Evolutionary conservation across 2,888 invertebrate genomes (phyloP), one percentile per base, ranked within the genome.

Genomic region (Nomada fabriciana): DNA sequence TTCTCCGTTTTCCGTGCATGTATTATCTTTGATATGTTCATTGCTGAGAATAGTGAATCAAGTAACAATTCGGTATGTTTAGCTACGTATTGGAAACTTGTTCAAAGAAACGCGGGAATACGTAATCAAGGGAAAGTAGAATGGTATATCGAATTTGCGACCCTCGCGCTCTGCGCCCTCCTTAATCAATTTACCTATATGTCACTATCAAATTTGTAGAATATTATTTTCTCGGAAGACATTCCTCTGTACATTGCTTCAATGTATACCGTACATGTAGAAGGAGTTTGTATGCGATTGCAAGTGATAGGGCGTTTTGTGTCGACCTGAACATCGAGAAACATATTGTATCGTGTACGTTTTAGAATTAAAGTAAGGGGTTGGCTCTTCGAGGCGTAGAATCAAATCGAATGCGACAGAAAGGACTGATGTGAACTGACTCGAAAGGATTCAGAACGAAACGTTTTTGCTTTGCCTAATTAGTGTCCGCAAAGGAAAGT

Each of bases 191-290:
- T 72, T 74, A 84, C 80, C 76, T 82, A 50, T 67, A 69, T 69
- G 29, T 70, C 68, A 64, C 65, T 82, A 63, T 76, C 59, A 67
- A 78, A 75, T 78, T 80, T 69, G 80, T 20, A 55, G 61, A 82
- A 63, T 61, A 76, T 70, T 76, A 60, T 77, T 67, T 78, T 78
- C 68, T 82, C 68, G 65, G 74, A 52, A 76, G 73, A 82, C 85
- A 85, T 78, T 86, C 82, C 81, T 86, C 74, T 83, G 74, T 81
- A 79, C 73, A 74, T 78, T 80, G 83, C 73, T 85, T 83, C 76
- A 55, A 80, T 72, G 60, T 80, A 73, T 76, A 71, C 65, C 65
- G 70, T 86, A 76, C 55, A 65, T 67, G 69, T 83, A 71, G 73
- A 80, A 81, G 43, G 50, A 43, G 36, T 76, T 74, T 67, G 73